phyloP scores from a whole-genome alignment of 1,140 invertebrate genomes.

The Hesperophylax magnus region DNA sequence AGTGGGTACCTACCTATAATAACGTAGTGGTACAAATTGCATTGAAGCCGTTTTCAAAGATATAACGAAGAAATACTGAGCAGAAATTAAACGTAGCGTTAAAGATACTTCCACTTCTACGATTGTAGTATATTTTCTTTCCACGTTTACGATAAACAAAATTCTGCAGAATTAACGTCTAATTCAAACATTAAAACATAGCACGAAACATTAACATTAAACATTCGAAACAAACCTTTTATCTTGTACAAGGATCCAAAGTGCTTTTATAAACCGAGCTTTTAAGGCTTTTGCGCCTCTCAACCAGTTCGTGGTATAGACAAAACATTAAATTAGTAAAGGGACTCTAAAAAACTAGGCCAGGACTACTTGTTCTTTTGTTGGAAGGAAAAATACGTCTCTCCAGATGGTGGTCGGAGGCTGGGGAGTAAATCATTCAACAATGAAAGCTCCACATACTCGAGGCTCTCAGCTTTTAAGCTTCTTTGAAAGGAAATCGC shows the following conservation, averaged over 20 bases:
- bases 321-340: slow-evolving; percentile 42
- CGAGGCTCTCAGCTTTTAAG: slow-evolving; percentile 33
- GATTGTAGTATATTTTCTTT: not conserved
- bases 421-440: slow-evolving; percentile 35
- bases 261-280: slow-evolving; percentile 37
- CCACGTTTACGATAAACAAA: not conserved
- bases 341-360: slow-evolving; percentile 18
- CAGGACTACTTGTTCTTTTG: slow-evolving; percentile 25
- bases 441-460: slow-evolving; percentile 38
- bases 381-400: slow-evolving; percentile 11
- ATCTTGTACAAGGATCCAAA: slow-evolving; percentile 6
- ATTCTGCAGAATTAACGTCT: too few species aligned
- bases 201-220: not conserved
- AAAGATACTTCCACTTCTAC: too few species aligned
- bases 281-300: slow-evolving; percentile 38
- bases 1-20: too few species aligned
- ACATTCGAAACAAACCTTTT: slow-evolving; percentile 28
- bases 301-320: slow-evolving; percentile 20
- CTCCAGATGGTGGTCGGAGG: slow-evolving; percentile 31
- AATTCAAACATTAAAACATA: too few species aligned
- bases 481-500: slow-evolving; percentile 29
- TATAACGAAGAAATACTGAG: too few species aligned
- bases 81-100: too few species aligned
- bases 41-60: too few species aligned
- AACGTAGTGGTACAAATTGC: too few species aligned